Conservation (phyloP, 2,797 vertebrate genomes). For the Cetoscarus ocellatus region DNA sequence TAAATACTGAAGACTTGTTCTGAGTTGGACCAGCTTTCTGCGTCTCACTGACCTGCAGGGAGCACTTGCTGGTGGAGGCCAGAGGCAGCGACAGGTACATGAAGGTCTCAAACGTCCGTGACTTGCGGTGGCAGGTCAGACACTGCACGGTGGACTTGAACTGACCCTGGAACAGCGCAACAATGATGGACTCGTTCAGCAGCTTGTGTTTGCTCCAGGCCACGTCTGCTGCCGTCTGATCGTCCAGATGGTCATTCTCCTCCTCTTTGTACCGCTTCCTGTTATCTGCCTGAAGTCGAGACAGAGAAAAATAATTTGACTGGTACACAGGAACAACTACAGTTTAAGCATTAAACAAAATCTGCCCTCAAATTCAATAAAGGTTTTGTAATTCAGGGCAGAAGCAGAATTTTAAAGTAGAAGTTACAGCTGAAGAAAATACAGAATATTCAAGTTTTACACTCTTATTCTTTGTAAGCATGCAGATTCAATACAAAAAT, state of each 20-base stretch:
- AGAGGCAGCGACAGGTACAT: conserved; percentile 97
- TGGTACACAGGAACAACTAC: not conserved
- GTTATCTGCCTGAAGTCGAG: conserved; percentile 90
- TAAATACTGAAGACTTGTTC: too few species aligned
- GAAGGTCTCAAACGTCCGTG: conserved; percentile 97
- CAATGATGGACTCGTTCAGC: conserved; percentile 97
- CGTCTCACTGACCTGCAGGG: conserved; percentile 89
- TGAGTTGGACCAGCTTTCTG: too few species aligned
- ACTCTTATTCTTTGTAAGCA: conserved; percentile 33
- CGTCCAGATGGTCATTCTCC: conserved; percentile 93
- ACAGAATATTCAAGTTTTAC: not conserved
- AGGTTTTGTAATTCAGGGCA: not conserved
- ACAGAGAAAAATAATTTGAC: not conserved
- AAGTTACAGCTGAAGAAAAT: conserved; percentile 1
- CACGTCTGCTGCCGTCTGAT: conserved; percentile 89
- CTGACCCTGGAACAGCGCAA: conserved; percentile 97
- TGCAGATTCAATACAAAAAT: conserved; percentile 54
- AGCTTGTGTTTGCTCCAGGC: conserved; percentile 97
- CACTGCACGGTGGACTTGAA: conserved; percentile 99
- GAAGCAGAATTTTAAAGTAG: not conserved
- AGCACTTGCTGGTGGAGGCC: conserved; percentile 94
- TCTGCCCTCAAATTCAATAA: conserved; percentile 5
- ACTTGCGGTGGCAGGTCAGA: conserved; percentile 94
- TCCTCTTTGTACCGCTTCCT: conserved; percentile 96
- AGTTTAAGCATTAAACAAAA: not conserved